phyloP scores from a whole-genome alignment of 2,797 vertebrate genomes.

The Tokudaia muenninki region DNA sequence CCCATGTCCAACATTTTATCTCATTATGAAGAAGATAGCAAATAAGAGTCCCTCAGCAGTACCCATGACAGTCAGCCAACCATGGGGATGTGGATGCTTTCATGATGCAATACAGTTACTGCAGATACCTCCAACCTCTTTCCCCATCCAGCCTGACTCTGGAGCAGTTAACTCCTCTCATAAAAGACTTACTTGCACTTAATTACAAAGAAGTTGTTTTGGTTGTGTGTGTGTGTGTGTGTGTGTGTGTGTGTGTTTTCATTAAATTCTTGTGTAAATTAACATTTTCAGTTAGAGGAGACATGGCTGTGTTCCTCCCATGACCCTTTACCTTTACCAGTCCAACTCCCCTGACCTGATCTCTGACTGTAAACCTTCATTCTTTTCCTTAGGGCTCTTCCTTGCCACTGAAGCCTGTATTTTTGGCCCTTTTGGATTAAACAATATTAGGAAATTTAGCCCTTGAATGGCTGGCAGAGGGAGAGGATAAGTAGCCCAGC shows the following conservation, averaged over 20 bases:
- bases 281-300: background rate
- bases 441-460: background rate
- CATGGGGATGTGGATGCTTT: background rate
- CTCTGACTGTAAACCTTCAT: background rate
- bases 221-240: background rate
- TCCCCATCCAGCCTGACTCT: background rate
- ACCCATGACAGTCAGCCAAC: background rate
- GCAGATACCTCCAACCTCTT: background rate
- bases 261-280: slow-evolving; percentile 23
- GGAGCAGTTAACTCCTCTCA: background rate
- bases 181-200: slow-evolving; percentile 3
- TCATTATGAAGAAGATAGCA: background rate
- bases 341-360: background rate
- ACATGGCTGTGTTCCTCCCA: background rate
- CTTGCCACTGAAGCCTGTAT: background rate
- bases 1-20: background rate
- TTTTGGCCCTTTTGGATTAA: background rate
- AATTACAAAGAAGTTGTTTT: background rate
- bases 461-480: background rate
- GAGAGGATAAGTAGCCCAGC: background rate
- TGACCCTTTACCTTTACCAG: background rate
- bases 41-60: background rate
- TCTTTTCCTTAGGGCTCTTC: background rate
- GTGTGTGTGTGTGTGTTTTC: background rate
- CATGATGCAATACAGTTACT: background rate